phyloP scores from a whole-genome alignment of 2,888 invertebrate genomes.

The Oligia latruncula region DNA sequence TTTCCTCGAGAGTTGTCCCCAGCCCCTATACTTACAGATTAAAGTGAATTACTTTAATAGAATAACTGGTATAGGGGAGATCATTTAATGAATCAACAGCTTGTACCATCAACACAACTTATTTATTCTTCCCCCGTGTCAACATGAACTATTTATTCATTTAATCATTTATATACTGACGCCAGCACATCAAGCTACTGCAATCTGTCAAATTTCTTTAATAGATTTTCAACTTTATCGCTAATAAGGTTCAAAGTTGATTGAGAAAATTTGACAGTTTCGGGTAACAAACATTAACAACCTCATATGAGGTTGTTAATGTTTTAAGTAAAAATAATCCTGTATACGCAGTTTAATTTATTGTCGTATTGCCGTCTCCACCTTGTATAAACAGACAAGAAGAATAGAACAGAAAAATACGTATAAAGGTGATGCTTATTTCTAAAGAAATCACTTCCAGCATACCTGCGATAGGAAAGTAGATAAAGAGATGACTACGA shows the following conservation, averaged over 20 bases:
- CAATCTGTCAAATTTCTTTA: too few species aligned
- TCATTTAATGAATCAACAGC: conserved; percentile 39
- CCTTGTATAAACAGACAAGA: not conserved
- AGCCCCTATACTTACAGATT: conserved; percentile 42
- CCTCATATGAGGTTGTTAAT: too few species aligned
- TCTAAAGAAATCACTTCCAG: not conserved
- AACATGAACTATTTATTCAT: not conserved
- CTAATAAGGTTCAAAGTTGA: too few species aligned
- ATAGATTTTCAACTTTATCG: too few species aligned
- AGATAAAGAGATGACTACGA: not conserved
- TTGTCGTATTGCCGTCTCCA: too few species aligned
- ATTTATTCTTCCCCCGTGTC: not conserved
- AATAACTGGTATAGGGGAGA: conserved; percentile 27
- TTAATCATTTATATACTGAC: not conserved
- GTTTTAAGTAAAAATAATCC: too few species aligned
- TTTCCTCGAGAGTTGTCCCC: conserved; percentile 22
- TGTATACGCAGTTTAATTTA: too few species aligned
- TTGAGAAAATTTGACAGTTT: too few species aligned
- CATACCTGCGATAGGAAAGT: not conserved
- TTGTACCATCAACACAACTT: not conserved
- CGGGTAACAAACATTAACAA: too few species aligned
- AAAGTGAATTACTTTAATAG: conserved; percentile 17
- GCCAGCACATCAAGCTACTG: too few species aligned
- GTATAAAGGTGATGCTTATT: not conserved
- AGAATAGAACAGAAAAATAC: not conserved